Evolutionary conservation across 1,140 invertebrate species (phyloP), one percentile per base, ranked within the genome.

Genomic region (Drosophila sulfurigaster): DNA sequence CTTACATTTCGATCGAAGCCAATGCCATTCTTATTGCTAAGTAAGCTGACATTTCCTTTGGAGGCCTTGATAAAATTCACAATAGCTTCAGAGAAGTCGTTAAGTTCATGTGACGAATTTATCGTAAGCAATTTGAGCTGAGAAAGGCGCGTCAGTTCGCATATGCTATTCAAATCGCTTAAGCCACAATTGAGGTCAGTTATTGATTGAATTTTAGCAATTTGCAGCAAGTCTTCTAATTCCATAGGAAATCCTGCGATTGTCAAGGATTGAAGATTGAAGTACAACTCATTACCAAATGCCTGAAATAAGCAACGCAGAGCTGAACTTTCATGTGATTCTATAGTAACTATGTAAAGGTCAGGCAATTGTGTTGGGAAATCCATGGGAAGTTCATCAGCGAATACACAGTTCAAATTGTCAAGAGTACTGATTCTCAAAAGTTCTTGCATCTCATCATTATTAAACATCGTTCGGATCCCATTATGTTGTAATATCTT

Each of bases 381-480:
- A 16, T 65, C 38, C 11, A 54, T 65, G 1, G 38, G 0, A 32
- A 5, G 3, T 0, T 5, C 4, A 54, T 54, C 35, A 10, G 7
- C 1, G 48, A 52, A 28, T 13, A 25, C 7, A 15, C 32, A 64
- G 3, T 45, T 10, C 10, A 54, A n/a, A 41, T n/a, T 10, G 15
- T 46, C 5, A 0, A 65, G 15, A 4, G 38, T 32, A 32, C 35
- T 45, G 8, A 65, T 56, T 15, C 56, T 54, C 8, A 65, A 5
- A n/a, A 65, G 5, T 28, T 45, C 49, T 1, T 45, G 13, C 0
- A 65, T n/a, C 13, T 65, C 63, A 3, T 30, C 63, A 15, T 56
- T 65, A 45, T 46, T 56, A 7, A 65, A 13, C 2, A 3, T 8
- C 6, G 51, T 15, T 11, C 4, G 8, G 7, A 2, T 38, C 6